A percentile compares a stretch with the other conserved stretches of the same genome.
Evolutionary conservation across 2,888 invertebrate species (phyloP).

Genomic region (Drosophila austrosaltans): DNA sequence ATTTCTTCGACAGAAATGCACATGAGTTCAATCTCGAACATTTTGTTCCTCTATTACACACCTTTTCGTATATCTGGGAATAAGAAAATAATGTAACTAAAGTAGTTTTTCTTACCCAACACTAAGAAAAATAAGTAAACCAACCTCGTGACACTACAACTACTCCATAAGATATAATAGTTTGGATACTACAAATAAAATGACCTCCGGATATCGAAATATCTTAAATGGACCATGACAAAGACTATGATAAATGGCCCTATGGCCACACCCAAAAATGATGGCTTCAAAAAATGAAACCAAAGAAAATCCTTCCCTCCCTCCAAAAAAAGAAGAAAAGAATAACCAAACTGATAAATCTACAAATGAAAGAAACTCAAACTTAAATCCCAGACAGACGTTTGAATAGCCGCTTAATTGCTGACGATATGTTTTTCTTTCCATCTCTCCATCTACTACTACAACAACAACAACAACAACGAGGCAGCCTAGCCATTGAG

Average conservation of each 20-base stretch:
- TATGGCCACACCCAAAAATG: conserved; percentile 11
- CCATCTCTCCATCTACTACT: conserved; percentile 3
- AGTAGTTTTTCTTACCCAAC: no score
- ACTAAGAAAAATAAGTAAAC: no score
- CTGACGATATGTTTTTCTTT: conserved; percentile 71
- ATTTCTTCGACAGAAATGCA: no score
- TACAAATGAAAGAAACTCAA: conserved; percentile 14
- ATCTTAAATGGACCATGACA: conserved; percentile 30
- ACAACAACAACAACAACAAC: background rate
- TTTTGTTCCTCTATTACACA: no score
- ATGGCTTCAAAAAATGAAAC: background rate
- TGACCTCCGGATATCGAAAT: background rate
- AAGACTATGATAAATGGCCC: conserved; percentile 5
- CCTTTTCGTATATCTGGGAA: no score
- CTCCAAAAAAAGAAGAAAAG: conserved; percentile 2
- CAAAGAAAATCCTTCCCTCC: background rate
- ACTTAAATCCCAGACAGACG: conserved; percentile 55
- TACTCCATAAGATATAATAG: background rate
- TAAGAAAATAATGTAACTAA: no score
- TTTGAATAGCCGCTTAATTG: conserved; percentile 76
- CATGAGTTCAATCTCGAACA: no score
- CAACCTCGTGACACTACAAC: background rate
- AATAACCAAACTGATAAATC: background rate
- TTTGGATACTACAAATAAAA: background rate
- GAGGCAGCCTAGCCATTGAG: conserved; percentile 45